These are phyloP conservation scores for Halcyon leucocephala DNA, from an alignment of 2,797 vertebrate genomes.

Conservation along the genomic window DNA sequence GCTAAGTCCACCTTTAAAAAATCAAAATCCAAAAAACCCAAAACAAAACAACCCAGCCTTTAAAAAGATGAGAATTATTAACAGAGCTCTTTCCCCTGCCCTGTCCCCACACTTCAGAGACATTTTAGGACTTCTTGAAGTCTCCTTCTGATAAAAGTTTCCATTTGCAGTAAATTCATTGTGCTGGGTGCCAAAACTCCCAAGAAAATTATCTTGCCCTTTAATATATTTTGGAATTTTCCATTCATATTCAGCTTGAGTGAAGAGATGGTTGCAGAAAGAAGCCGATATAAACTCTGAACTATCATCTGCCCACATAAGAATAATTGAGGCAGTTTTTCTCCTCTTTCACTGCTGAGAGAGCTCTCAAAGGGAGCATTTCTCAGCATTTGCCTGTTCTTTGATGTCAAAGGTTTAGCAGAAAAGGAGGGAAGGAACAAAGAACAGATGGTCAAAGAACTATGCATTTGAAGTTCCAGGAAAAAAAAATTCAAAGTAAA, in stretches of 20 bases:
- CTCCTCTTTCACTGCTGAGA: background rate
- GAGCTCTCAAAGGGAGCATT: slow-evolving; percentile 28
- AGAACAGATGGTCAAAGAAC: slow-evolving; percentile 57
- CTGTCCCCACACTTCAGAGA: background rate
- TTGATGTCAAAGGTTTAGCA: slow-evolving; percentile 67
- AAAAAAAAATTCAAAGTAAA: slow-evolving; percentile 4
- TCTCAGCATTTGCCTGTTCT: slow-evolving; percentile 31
- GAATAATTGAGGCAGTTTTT: slow-evolving; percentile 21
- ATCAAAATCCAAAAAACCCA: too few relatives aligned
- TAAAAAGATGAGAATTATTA: background rate
- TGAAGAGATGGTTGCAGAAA: background rate
- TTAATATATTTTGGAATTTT: background rate
- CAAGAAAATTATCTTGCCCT: background rate
- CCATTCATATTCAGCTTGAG: background rate
- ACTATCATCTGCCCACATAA: slow-evolving; percentile 8
- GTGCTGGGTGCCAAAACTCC: background rate
- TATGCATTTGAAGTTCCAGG: background rate
- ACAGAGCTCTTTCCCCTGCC: background rate
- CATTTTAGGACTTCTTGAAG: background rate
- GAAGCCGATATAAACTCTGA: background rate
- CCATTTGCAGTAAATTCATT: background rate
- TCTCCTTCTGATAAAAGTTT: background rate
- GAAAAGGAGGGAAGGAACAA: slow-evolving; percentile 65
- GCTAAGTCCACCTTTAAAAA: background rate
- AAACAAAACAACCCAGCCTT: too few relatives aligned